A percentile compares a stretch with the other conserved stretches of the same genome.
phyloP scores from a whole-genome alignment of 2,888 invertebrate species.

The Cataglyphis livida region DNA sequence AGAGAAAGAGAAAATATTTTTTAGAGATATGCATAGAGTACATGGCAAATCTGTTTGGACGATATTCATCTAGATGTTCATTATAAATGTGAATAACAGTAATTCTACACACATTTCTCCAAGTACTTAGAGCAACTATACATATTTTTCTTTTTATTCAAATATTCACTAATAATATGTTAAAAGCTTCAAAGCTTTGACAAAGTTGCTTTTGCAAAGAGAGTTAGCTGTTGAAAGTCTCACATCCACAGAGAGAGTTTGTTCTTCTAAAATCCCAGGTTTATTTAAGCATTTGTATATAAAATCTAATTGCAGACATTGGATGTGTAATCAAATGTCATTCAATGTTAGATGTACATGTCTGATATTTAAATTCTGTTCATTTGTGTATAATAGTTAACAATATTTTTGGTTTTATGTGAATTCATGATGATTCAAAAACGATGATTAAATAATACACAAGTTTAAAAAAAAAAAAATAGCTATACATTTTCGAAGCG shows the following conservation, averaged over 20 bases:
- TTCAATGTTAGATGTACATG: constrained; percentile 29
- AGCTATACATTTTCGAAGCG: constrained; percentile 29
- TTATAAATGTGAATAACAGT: constrained; percentile 43
- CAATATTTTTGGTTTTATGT: not conserved
- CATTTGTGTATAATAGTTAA: constrained; percentile 2
- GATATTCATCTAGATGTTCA: constrained; percentile 53
- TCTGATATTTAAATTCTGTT: constrained; percentile 44
- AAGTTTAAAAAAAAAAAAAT: not conserved
- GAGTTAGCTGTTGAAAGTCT: constrained; percentile 8
- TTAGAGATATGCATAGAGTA: constrained; percentile 33
- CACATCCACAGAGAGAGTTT: not conserved
- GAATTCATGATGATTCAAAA: constrained; percentile 2
- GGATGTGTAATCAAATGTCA: constrained; percentile 16
- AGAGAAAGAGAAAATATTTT: constrained; percentile 51
- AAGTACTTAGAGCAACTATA: constrained; percentile 46
- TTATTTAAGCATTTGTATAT: constrained; percentile 46
- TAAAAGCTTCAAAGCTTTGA: constrained; percentile 2
- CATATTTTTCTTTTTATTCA: constrained; percentile 25
- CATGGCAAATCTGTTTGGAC: constrained; percentile 48
- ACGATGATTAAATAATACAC: not conserved
- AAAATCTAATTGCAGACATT: constrained; percentile 33
- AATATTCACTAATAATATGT: constrained; percentile 9
- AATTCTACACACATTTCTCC: constrained; percentile 27
- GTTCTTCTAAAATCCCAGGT: constrained; percentile 19
- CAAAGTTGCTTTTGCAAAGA: not conserved